These are phyloP conservation scores for Erythrocercus mccallii DNA, from an alignment of 2,113 vertebrate species.

Conservation along the genomic window DNA sequence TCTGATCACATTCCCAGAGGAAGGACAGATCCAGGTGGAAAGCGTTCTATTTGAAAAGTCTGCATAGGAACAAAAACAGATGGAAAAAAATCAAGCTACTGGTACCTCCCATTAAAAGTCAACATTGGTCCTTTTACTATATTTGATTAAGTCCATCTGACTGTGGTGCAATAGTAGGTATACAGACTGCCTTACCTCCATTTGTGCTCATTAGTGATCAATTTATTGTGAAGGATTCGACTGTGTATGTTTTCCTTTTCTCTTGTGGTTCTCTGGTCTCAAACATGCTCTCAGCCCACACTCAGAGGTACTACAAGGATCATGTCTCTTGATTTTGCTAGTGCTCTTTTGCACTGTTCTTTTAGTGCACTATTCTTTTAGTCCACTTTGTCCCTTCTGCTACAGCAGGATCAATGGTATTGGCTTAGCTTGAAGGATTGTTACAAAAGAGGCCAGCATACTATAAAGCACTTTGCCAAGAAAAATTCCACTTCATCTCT, in stretches of 20 bases:
- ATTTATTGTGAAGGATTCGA: background rate
- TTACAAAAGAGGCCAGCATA: background rate
- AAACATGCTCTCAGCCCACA: background rate
- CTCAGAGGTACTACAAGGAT: background rate
- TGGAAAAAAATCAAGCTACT: background rate
- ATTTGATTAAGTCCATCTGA: background rate
- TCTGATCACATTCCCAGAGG: background rate
- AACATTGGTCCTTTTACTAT: background rate
- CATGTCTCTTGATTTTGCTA: background rate
- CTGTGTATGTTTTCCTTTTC: background rate
- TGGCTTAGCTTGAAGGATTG: background rate
- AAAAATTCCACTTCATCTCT: background rate
- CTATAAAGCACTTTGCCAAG: background rate
- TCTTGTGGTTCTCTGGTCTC: background rate
- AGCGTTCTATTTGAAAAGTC: background rate
- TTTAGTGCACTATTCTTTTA: background rate
- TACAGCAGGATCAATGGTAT: background rate
- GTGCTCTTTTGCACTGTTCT: background rate
- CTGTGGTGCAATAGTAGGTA: background rate
- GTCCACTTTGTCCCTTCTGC: background rate
- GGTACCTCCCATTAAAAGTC: background rate
- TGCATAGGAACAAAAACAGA: background rate
- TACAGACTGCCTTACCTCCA: background rate
- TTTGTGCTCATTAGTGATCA: background rate
- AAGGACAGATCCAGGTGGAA: background rate